Base-by-base conservation (phyloP, 2,113 vertebrate genomes). In the Phylloscopus whistleri region DNA sequence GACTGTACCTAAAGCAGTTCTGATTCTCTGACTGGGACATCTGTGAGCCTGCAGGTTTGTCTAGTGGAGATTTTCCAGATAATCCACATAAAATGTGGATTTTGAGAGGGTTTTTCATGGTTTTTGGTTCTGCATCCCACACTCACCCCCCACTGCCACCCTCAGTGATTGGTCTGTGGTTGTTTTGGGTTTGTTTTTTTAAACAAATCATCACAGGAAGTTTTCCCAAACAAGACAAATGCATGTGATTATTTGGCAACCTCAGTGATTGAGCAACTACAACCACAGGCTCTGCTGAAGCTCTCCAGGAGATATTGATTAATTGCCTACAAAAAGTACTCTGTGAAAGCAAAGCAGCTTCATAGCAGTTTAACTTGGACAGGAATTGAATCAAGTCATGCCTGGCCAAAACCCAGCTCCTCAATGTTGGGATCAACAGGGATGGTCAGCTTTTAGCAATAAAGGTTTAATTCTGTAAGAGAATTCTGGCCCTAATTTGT, bases 181-280 rank as follows among this genome's bases (percentile, higher is more conserved):
- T 78, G 14, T 27, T 72, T 11, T 13, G 43, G 22, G 12, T 69
- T 41, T 56, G 21, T 37, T 44, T 63, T 82, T 58, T 73, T 56
- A 26, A 56, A 58, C 22, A 91, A 79, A 72, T 68, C 18, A 28
- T 60, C 76, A 77, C 10, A 35, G 52, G 33, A 87, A 78, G 49
- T 89, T 91, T 93, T 69, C 69, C 81, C 70, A 81, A 86, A 83
- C 23, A 79, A 94, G 93, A 74, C 27, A 85, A 88, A 86, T 2
- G 4, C 82, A 64, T 51, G 44, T 49, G 56, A 84, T 81, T 81
- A 75, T 87, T 62, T 94, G 66, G 89, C 81, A 91, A 10, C 15
- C 16, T 26, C 55, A 24, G 7, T 22, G 48, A 89, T 87, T 89
- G 59, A 74, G 75, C 86, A 95, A 93, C 49, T 69, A 7, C 48